Base-by-base conservation (phyloP, 2,113 vertebrate species). In the Collichthys lucidus region DNA sequence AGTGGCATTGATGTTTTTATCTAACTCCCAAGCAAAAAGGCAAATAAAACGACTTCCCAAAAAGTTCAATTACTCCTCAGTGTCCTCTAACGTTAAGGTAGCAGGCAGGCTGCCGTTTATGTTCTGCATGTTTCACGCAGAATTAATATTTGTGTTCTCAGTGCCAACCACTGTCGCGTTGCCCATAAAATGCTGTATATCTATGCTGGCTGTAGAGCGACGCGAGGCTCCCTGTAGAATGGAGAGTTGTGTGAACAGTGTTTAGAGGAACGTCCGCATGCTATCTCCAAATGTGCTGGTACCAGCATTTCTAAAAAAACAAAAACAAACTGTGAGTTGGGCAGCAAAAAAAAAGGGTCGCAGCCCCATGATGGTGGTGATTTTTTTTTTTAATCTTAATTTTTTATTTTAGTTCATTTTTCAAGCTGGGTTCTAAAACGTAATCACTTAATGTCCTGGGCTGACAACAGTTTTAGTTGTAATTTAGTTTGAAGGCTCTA, bases 181-280 rank as follows among this genome's bases (percentile, higher is more conserved):
- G 42, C 20, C 44, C 3, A 16, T 67, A 50, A 65, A 59, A 70
- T 62, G 71, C 79, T 86, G 81, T 84, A 40, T 70, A 81, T 69
- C 64, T 24, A 57, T 87, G 74, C 74, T 84, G 80, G 69, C 61
- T 80, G 63, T 64, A 60, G 66, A 67, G 62, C 4, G 0, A 50
- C 2, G 29, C 26, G 46, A 20, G 50, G 22, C 63, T 61, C 66
- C 20, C 31, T 44, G 57, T 24, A 57, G 52, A 59, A 19, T 42
- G 50, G 56, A 60, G 63, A 64, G 63, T 26, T 42, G 35, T 71
- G 12, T 73, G 31, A 22, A 71, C n/a, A 15, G n/a, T 42, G 15
- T 84, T 73, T 11, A 44, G 11, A 53, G 44, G 52, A 60, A 73
- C 65, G 77, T 49, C 29, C 49, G 15, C 59, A 22, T 31, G 24